Evolutionary conservation across 1,140 invertebrate species (phyloP).

Genomic region (Philotrypesis tridentata): DNA sequence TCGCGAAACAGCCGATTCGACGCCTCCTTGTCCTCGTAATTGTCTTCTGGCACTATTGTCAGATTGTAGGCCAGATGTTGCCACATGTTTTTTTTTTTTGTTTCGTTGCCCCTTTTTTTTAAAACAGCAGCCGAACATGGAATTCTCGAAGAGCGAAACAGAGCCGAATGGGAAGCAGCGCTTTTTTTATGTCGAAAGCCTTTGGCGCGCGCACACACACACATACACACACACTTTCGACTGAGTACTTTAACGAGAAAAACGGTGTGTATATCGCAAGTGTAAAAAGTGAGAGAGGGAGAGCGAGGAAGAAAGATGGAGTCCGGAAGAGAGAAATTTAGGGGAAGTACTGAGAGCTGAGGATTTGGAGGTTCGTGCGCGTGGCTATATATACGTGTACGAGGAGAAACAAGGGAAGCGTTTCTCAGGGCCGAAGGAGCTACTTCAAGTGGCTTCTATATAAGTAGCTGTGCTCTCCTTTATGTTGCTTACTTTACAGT

Average conservation of each 20-base stretch:
- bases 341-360: not conserved
- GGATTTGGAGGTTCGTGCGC: not conserved
- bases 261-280: too few relatives aligned
- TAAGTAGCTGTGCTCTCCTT: too few relatives aligned
- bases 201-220: too few relatives aligned
- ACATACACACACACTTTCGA: not conserved
- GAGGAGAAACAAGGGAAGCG: not conserved
- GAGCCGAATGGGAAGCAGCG: too few relatives aligned
- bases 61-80: not conserved
- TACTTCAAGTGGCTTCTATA: not conserved
- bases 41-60: not conserved
- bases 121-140: too few relatives aligned
- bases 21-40: not conserved
- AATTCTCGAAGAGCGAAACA: too few relatives aligned
- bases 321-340: not conserved
- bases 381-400: too few relatives aligned
- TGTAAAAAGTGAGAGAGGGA: not conserved
- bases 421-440: too few relatives aligned
- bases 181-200: too few relatives aligned
- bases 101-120: too few relatives aligned
- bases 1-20: not conserved
- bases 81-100: not conserved
- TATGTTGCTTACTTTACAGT: not conserved
- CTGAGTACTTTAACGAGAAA: not conserved
- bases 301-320: not conserved